Base-by-base conservation (phyloP, 2,113 vertebrate genomes). In the Myotis lucifugus region DNA sequence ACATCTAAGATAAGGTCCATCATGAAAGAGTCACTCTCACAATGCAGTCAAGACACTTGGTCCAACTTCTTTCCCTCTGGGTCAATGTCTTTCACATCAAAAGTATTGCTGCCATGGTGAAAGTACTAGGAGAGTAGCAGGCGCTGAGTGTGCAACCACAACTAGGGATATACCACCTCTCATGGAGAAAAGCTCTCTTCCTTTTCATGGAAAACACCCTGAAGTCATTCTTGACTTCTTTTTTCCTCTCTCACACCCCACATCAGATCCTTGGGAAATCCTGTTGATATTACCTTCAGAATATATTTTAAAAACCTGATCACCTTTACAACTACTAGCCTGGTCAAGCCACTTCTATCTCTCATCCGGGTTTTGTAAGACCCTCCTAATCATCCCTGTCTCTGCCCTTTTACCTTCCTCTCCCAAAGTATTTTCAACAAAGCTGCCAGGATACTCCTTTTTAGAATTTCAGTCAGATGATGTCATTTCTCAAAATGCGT, bases 1-100 rank as follows among this genome's bases (percentile, higher is more conserved):
- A 99, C 99, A 15, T 99, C 99, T 95, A 99, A 98, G 79, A 99
- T 99, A n/a, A 99, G 99, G 96, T 99, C 99, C 99, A 99, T 99
- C 98, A 99, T 99, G 98, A 99, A 99, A 81, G 99, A 99, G 95
- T 99, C 99, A 42, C 99, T 99, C 98, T 99, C 99, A 97, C 99
- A 99, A 90, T 99, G 99, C 66, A 99, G 98, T 32, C 99, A 99
- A 88, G 99, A 99, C 93, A 99, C 99, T 99, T 17, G 9, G 46
- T 50, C 74, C 48, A 6, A 77, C 74, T 52, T 77, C 74, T 52
- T 67, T 29, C 64, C 64, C 29, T 66, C 64, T 29, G 64, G 29
- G 29, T 32, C 64, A 66, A 15, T 66, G 64, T 67, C 32, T n/a
- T 67, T 67, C 32, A 34, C 15, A 18, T 67, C 6, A 67, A 50